Percentiles rank a stretch among this genome's conserved stretches.
phyloP scores from a whole-genome alignment of 2,797 vertebrate species.

The Syncerus caffer region DNA sequence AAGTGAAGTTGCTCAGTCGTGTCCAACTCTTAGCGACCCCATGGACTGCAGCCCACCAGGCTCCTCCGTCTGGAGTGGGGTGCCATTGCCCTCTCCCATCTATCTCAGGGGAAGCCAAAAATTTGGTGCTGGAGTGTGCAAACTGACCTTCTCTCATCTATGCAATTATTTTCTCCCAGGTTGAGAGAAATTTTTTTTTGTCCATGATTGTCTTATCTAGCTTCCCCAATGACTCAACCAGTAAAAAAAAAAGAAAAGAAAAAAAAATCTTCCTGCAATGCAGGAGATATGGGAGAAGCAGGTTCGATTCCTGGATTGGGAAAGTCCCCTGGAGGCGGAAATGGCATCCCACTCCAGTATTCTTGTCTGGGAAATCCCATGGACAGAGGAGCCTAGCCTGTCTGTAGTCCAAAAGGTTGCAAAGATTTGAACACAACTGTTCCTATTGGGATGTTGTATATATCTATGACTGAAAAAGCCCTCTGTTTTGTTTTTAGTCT shows the following conservation, averaged over 20 bases:
- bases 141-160: background rate
- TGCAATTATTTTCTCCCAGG: background rate
- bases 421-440: background rate
- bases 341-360: background rate
- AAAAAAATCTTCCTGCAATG: background rate
- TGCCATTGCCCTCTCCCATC: background rate
- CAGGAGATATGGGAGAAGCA: background rate
- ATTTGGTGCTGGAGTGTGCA: background rate
- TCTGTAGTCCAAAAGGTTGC: background rate
- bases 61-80: no score
- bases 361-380: background rate
- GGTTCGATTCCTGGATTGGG: background rate
- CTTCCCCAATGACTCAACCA: background rate
- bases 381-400: background rate
- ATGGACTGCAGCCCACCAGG: no score
- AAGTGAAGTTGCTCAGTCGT: no score
- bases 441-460: background rate
- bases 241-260: background rate
- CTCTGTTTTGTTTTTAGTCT: background rate
- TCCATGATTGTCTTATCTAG: background rate
- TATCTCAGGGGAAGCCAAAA: rapidly evolving
- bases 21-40: no score
- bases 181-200: background rate
- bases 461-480: background rate
- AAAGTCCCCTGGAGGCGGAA: background rate